Evolutionary conservation across 2,888 invertebrate genomes (phyloP).

Genomic region (Drosophila aldrichi): DNA sequence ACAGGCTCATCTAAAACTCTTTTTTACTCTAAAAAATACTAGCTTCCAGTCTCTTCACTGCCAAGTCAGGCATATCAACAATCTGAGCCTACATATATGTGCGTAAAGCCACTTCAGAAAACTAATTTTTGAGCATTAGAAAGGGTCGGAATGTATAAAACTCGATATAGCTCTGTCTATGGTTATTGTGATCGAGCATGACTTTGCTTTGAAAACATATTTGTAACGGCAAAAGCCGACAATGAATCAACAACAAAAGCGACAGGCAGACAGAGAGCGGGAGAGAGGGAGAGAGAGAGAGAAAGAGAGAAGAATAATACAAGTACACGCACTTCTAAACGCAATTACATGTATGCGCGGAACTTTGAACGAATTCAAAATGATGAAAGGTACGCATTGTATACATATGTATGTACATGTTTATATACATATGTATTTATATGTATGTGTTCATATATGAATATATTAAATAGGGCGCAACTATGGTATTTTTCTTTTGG

Average conservation of each 20-base stretch:
- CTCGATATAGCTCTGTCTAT: conserved; percentile 29
- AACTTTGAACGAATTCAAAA: conserved; percentile 55
- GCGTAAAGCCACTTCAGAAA: conserved; percentile 65
- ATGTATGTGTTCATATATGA: conserved; percentile 1
- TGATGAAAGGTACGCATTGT: conserved; percentile 29
- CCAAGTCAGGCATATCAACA: conserved; percentile 67
- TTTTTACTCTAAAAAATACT: conserved; percentile 18
- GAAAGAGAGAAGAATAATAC: conserved; percentile 33
- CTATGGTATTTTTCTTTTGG: conserved; percentile 21
- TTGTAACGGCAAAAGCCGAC: conserved; percentile 75
- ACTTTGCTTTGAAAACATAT: conserved; percentile 81
- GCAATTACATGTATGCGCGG: conserved; percentile 68
- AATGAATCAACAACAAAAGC: conserved; percentile 64
- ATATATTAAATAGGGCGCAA: conserved; percentile 36
- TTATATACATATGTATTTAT: neutral
- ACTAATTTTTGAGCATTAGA: conserved; percentile 74
- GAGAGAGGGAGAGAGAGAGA: conserved; percentile 12
- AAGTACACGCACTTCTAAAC: conserved; percentile 78
- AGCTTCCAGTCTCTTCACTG: conserved; percentile 61
- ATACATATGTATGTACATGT: neutral
- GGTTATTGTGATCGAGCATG: conserved; percentile 71
- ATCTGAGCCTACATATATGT: conserved; percentile 25
- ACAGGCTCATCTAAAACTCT: conserved; percentile 44
- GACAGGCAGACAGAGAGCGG: conserved; percentile 9
- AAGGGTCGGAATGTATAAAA: conserved; percentile 46